Evolutionary conservation across 2,113 vertebrate genomes (phyloP).

Genomic region (Ginglymostoma cirratum): DNA sequence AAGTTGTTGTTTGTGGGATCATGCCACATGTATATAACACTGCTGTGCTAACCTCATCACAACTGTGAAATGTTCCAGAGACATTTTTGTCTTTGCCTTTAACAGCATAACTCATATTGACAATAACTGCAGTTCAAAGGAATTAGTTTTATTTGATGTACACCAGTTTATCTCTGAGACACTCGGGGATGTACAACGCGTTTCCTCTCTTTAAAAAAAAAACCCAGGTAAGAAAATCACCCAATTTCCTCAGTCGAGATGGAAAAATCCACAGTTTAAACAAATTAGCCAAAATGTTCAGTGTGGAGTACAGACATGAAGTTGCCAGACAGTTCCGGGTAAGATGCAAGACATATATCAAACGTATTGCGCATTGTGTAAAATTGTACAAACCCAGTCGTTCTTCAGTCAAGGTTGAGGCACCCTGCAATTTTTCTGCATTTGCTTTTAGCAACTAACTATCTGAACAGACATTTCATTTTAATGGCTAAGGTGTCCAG

Average conservation of each 20-base stretch:
- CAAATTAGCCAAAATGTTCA: background rate
- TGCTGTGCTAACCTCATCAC: no score
- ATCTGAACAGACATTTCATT: background rate
- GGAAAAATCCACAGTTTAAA: background rate
- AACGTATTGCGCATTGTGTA: background rate
- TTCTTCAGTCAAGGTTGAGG: background rate
- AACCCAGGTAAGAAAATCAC: background rate
- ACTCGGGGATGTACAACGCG: no score
- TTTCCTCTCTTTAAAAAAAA: no score
- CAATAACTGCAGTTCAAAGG: no score
- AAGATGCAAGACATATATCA: background rate
- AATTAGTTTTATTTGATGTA: no score
- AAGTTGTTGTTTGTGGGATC: no score
- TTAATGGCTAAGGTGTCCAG: background rate
- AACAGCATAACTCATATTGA: no score
- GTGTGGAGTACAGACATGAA: background rate
- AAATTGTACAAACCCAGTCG: background rate
- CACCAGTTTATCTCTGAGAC: no score
- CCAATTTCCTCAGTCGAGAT: background rate
- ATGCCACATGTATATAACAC: no score
- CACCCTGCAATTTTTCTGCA: background rate
- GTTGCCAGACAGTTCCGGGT: no score
- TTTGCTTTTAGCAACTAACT: background rate
- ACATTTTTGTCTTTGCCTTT: background rate
- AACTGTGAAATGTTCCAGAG: background rate